Evolutionary conservation across 2,797 vertebrate genomes (phyloP).

Genomic region (Enteromius fasciolatus): DNA sequence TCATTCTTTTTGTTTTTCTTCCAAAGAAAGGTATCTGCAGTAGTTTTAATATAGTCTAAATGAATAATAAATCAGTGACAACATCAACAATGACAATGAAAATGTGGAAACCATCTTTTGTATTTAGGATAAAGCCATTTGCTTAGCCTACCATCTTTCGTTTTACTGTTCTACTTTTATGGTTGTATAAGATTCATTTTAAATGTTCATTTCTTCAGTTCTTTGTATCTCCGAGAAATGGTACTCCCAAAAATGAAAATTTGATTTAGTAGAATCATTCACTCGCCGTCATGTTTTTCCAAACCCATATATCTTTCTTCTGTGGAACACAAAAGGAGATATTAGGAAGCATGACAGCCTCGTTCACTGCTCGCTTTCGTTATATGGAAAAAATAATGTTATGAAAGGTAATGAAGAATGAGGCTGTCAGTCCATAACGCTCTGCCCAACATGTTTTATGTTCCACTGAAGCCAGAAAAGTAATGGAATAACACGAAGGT

Average conservation of each 20-base stretch:
- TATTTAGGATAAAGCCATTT: background rate
- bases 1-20: background rate
- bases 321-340: background rate
- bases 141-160: background rate
- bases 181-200: background rate
- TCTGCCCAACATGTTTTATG: background rate
- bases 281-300: background rate
- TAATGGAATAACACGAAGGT: background rate
- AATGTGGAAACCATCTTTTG: background rate
- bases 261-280: background rate
- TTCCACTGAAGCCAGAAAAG: background rate
- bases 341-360: background rate
- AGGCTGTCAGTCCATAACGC: background rate
- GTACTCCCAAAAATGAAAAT: background rate
- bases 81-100: background rate
- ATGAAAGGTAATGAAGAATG: background rate
- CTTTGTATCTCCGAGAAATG: constrained; percentile 5
- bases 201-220: background rate
- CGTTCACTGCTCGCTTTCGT: background rate
- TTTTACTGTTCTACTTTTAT: background rate
- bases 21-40: background rate
- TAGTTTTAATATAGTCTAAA: background rate
- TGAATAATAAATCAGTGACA: background rate
- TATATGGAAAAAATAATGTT: background rate
- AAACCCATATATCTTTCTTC: background rate